phyloP scores from a whole-genome alignment of 2,113 vertebrate species.

The Tyrannus savana region DNA sequence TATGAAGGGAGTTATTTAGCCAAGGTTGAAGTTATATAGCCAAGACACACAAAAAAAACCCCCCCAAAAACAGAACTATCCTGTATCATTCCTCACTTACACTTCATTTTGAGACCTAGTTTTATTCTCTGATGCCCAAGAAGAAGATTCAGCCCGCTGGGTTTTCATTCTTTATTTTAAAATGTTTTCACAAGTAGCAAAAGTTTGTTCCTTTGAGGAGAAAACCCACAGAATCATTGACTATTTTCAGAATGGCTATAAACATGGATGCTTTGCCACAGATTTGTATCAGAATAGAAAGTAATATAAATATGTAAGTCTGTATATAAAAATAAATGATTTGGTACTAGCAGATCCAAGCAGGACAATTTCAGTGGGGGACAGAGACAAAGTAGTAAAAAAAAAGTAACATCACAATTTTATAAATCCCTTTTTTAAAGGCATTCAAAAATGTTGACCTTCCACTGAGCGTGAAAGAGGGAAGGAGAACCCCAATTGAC shows the following conservation, averaged over 20 bases:
- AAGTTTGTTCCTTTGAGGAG: not conserved
- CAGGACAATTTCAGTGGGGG: not conserved
- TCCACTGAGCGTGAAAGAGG: not conserved
- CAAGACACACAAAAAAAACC: not conserved
- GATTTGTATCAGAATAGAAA: not conserved
- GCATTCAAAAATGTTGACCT: not conserved
- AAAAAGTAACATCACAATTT: not conserved
- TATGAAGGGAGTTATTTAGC: not conserved
- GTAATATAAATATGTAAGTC: constrained; percentile 15
- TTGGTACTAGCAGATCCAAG: not conserved
- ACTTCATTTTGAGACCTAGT: not conserved
- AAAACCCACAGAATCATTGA: not conserved
- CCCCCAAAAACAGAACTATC: not conserved
- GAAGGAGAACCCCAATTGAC: not conserved
- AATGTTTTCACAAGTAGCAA: not conserved
- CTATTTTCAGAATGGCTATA: not conserved
- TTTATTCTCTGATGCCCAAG: not conserved
- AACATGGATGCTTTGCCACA: not conserved
- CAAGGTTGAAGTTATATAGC: not conserved
- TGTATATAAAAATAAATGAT: constrained; percentile 44
- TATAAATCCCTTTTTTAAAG: constrained; percentile 1
- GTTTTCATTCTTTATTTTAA: constrained; percentile 42
- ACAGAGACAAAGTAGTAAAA: not conserved
- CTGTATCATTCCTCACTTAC: not conserved
- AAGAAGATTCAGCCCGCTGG: not conserved